Percentiles rank a stretch among this genome's conserved stretches.
These are phyloP conservation scores for Phyllostomus discolor DNA, from an alignment of 2,113 vertebrate species.

Conservation along the genomic window DNA sequence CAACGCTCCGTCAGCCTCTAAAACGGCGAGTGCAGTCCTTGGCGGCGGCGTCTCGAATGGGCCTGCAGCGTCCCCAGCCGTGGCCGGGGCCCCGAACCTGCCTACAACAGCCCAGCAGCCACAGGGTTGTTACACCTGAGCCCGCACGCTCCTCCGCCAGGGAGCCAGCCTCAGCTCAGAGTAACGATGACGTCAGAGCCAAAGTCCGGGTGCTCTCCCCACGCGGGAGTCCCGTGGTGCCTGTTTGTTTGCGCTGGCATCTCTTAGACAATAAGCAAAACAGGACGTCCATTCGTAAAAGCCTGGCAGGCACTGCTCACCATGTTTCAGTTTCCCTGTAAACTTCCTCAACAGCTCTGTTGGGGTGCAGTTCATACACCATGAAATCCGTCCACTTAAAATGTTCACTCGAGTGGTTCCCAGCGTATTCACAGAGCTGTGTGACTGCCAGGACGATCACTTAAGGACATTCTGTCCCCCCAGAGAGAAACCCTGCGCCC, in stretches of 20 bases:
- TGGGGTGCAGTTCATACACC: background rate
- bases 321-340: background rate
- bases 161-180: background rate
- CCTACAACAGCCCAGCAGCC: background rate
- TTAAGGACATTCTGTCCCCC: background rate
- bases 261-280: background rate
- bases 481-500: background rate
- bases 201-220: background rate
- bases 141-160: background rate
- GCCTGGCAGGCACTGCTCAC: background rate
- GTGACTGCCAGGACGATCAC: background rate
- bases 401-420: background rate
- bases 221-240: background rate
- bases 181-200: background rate
- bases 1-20: background rate
- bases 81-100: background rate
- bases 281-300: background rate
- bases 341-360: background rate
- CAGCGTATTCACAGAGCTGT: background rate
- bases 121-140: background rate
- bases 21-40: background rate
- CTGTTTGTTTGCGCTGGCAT: background rate
- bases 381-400: background rate
- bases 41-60: background rate
- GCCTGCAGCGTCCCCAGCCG: background rate